Evolutionary conservation across 2,888 invertebrate species (phyloP).

Genomic region (Meta bourneti): DNA sequence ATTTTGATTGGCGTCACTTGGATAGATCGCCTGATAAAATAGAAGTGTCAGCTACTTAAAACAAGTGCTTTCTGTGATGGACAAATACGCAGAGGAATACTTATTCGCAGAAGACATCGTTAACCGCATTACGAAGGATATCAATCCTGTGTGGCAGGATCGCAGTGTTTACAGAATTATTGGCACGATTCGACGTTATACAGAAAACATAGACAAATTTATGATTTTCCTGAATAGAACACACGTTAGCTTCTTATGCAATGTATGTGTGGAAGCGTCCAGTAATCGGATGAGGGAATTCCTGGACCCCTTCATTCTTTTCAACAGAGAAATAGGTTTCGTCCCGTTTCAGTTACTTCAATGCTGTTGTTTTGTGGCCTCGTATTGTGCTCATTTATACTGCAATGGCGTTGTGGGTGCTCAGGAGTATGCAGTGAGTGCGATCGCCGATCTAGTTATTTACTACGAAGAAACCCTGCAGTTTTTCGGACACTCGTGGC

Average conservation of each 20-base stretch:
- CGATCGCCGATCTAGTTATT: background rate
- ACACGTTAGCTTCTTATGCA: background rate
- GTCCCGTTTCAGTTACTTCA: background rate
- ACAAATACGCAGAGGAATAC: background rate
- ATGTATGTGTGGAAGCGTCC: background rate
- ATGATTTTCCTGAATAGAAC: background rate
- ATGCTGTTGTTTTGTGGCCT: background rate
- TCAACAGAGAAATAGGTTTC: background rate
- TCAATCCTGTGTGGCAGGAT: background rate
- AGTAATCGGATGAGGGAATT: background rate
- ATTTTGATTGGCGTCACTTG: too few species aligned
- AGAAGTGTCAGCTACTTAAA: too few species aligned
- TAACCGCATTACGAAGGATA: background rate
- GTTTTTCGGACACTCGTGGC: background rate
- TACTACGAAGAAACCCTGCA: background rate
- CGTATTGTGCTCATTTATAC: background rate
- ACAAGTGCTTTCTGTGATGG: too few species aligned
- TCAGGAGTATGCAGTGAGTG: background rate
- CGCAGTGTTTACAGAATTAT: too few species aligned
- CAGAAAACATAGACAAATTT: background rate
- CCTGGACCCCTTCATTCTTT: background rate
- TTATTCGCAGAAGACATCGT: background rate
- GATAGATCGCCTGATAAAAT: too few species aligned
- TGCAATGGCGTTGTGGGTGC: background rate
- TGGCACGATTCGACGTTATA: background rate